A percentile compares a stretch with the other conserved stretches of the same genome.
These are phyloP conservation scores for Acrobasis consociella DNA, from an alignment of 2,888 invertebrate genomes.

Conservation along the genomic window DNA sequence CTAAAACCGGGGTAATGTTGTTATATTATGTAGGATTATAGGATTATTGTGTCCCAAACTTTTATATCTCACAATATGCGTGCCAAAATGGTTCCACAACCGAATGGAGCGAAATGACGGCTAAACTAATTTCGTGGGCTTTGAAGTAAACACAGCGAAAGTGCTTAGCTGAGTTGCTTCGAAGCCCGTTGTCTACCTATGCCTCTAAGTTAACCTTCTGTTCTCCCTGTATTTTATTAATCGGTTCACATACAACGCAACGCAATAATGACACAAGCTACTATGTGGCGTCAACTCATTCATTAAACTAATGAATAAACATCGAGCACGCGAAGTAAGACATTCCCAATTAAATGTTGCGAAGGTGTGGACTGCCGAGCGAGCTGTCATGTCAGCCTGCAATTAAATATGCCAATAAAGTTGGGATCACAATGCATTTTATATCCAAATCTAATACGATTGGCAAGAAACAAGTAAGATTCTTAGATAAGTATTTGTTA, in stretches of 20 bases:
- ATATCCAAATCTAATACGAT: no score
- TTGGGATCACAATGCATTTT: background rate
- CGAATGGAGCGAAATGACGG: no score
- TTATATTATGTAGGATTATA: no score
- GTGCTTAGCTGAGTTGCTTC: no score
- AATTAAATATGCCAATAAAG: conserved; percentile 46
- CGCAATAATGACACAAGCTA: conserved; percentile 55
- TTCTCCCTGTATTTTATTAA: conserved; percentile 33
- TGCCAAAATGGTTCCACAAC: no score
- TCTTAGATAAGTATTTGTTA: no score
- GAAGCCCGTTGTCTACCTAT: background rate
- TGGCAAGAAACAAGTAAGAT: no score
- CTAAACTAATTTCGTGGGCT: no score
- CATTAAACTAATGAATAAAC: conserved; percentile 31
- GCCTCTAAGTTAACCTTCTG: background rate
- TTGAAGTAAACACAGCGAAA: no score
- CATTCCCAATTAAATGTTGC: conserved; percentile 24
- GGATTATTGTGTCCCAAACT: no score
- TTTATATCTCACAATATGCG: no score
- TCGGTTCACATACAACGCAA: conserved; percentile 46
- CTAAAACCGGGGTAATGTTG: no score
- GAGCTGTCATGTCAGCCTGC: conserved; percentile 30
- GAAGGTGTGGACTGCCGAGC: conserved; percentile 15
- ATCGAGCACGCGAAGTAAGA: conserved; percentile 27
- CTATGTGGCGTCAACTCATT: conserved; percentile 27